phyloP scores from a whole-genome alignment of 2,888 invertebrate species.

The Xiphydria camelus region DNA sequence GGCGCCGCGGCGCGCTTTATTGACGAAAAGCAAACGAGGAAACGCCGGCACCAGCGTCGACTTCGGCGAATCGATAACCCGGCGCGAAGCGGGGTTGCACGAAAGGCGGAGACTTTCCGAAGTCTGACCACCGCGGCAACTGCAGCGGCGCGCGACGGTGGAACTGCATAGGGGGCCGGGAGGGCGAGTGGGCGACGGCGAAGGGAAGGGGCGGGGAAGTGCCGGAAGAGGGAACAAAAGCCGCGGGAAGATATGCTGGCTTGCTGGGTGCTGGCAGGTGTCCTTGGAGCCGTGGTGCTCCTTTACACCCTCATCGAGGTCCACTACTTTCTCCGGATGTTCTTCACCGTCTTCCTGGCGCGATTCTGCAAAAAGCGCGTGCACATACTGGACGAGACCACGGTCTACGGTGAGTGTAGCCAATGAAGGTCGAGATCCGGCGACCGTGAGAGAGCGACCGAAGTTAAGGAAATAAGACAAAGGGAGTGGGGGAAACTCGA shows the following conservation, averaged over 20 bases:
- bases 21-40: conserved; percentile 30
- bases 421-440: too few relatives aligned
- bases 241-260: conserved; percentile 37
- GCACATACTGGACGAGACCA: conserved; percentile 69
- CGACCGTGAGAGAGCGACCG: too few relatives aligned
- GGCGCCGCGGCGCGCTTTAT: conserved; percentile 24
- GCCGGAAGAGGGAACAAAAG: not conserved
- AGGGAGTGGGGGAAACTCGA: too few relatives aligned
- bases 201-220: conserved; percentile 13
- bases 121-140: conserved; percentile 16
- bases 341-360: conserved; percentile 69
- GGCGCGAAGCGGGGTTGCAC: conserved; percentile 15
- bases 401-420: conserved; percentile 73
- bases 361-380: conserved; percentile 67
- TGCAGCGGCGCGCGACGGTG: conserved; percentile 2
- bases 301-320: conserved; percentile 70
- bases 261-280: conserved; percentile 55
- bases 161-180: conserved; percentile 8
- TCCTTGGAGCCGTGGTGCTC: conserved; percentile 58
- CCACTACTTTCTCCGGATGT: conserved; percentile 74
- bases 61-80: conserved; percentile 40
- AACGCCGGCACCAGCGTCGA: conserved; percentile 28
- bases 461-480: too few relatives aligned
- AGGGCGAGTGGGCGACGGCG: conserved; percentile 12
- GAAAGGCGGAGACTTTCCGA: conserved; percentile 27